phyloP scores from a whole-genome alignment of 2,113 vertebrate genomes.

The Brienomyrus brachyistius region DNA sequence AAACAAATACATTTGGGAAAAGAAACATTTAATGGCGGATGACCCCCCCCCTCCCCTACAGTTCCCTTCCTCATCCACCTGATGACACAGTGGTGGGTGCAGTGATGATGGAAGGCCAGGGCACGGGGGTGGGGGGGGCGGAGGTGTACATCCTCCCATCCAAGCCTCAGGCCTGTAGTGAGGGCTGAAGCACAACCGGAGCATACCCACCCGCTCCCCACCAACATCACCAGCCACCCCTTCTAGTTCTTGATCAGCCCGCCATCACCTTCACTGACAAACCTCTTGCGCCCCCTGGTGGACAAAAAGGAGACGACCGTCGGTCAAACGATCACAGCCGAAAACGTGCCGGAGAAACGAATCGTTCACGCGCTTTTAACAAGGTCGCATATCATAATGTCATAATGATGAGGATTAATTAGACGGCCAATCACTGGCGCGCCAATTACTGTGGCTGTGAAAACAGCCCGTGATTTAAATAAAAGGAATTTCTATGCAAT shows the following conservation, averaged over 20 bases:
- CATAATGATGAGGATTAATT: not conserved
- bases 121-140: constrained; percentile 32
- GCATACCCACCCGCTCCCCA: not conserved
- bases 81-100: constrained; percentile 29
- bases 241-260: constrained; percentile 66
- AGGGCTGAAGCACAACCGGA: constrained; percentile 24
- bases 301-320: constrained; percentile 5
- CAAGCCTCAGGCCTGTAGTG: constrained; percentile 21
- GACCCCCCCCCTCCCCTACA: not conserved
- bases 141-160: constrained; percentile 24
- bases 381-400: not conserved
- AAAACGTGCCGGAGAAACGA: not conserved
- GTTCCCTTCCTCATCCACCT: constrained; percentile 15
- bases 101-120: constrained; percentile 31
- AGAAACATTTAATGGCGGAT: not conserved
- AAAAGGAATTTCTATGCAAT: not conserved
- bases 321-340: too few species aligned
- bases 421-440: not conserved
- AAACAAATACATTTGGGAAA: not conserved
- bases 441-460: not conserved
- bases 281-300: constrained; percentile 76
- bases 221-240: not conserved
- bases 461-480: not conserved
- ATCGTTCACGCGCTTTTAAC: not conserved
- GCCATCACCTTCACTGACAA: constrained; percentile 77